These are phyloP conservation scores for Ctenopoma kingsleyae DNA, from an alignment of 2,797 vertebrate genomes.

Conservation along the genomic window DNA sequence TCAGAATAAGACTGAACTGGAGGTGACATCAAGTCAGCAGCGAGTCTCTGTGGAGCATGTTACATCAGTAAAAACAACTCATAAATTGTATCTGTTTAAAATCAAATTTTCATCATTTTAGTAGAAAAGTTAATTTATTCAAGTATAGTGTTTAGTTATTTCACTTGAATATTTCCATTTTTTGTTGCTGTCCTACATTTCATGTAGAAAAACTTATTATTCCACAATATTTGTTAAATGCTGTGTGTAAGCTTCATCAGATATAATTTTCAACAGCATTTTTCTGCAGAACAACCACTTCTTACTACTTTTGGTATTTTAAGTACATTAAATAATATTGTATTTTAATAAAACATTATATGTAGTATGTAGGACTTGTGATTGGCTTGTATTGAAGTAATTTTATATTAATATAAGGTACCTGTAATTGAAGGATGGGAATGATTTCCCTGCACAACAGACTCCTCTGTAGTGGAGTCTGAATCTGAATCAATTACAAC, in stretches of 20 bases:
- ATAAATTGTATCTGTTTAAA: neutral
- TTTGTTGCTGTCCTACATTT: too few relatives aligned
- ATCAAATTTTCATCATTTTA: neutral
- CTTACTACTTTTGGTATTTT: too few relatives aligned
- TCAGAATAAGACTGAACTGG: slow-evolving; percentile 15
- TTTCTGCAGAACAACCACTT: too few relatives aligned
- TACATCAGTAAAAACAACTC: slow-evolving; percentile 5
- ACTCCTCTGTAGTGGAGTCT: too few relatives aligned
- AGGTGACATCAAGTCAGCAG: neutral
- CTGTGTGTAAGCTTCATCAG: too few relatives aligned
- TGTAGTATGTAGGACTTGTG: too few relatives aligned
- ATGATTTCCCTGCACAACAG: too few relatives aligned
- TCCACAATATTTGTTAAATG: too few relatives aligned
- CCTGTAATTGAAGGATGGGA: neutral
- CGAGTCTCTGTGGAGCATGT: slow-evolving; percentile 9
- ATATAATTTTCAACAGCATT: too few relatives aligned
- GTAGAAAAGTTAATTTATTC: neutral
- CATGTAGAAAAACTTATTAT: too few relatives aligned
- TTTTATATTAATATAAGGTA: neutral
- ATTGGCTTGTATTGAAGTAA: neutral
- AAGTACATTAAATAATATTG: too few relatives aligned
- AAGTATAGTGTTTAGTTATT: neutral
- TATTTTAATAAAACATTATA: too few relatives aligned
- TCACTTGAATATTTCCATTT: neutral
- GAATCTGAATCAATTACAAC: neutral